Evolutionary conservation across 2,888 invertebrate genomes (phyloP).

Genomic region (Dastarcus helophoroides): DNA sequence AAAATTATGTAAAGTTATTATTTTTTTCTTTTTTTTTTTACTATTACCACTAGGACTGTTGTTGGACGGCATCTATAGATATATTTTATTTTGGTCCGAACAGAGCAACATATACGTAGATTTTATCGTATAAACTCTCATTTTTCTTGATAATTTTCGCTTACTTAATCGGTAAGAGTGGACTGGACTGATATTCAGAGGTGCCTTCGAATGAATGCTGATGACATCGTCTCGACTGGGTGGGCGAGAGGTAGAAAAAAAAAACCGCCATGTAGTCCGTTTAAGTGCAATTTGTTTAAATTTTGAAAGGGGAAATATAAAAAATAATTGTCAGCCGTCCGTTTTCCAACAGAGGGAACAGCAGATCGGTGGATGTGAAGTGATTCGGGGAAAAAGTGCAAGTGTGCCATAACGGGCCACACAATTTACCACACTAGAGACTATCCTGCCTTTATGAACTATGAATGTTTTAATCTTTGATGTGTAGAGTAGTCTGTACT

Average conservation of each 20-base stretch:
- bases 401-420: slow-evolving; percentile 24
- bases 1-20: slow-evolving; percentile 35
- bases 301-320: slow-evolving; percentile 10
- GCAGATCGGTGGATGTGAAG: slow-evolving; percentile 2
- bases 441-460: slow-evolving; percentile 33
- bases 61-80: slow-evolving; percentile 36
- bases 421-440: slow-evolving; percentile 26
- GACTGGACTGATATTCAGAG: slow-evolving; percentile 37
- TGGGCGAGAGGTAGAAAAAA: no score
- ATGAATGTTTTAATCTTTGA: slow-evolving; percentile 31
- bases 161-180: slow-evolving; percentile 39
- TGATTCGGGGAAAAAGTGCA: slow-evolving; percentile 17
- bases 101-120: slow-evolving; percentile 33
- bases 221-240: no score
- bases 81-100: slow-evolving; percentile 29
- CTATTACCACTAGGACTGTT: slow-evolving; percentile 27
- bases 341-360: no score
- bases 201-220: no score
- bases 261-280: no score
- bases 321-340: slow-evolving; percentile 7
- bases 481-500: slow-evolving; percentile 35
- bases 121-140: slow-evolving; percentile 32
- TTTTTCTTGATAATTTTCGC: slow-evolving; percentile 31
- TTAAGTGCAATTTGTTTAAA: slow-evolving; percentile 28
- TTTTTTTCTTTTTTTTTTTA: slow-evolving; percentile 34